Percentiles rank a stretch among this genome's conserved stretches.
These are phyloP conservation scores for Tamandua tetradactyla DNA, from an alignment of 2,797 vertebrate species.

Conservation along the genomic window DNA sequence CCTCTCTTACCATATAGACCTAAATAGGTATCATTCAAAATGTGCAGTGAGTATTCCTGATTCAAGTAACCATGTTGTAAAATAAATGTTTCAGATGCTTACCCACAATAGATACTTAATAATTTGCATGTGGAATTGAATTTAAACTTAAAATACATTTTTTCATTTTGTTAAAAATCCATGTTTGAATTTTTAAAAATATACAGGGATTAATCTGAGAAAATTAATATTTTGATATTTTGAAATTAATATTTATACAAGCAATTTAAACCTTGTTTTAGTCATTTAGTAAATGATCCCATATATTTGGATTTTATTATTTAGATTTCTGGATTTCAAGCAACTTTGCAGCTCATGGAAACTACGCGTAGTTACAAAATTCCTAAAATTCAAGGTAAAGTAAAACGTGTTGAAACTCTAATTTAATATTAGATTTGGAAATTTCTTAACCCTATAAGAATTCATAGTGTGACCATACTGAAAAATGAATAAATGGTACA, in stretches of 20 bases:
- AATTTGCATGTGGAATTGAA: slow-evolving; percentile 10
- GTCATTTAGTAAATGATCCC: neutral
- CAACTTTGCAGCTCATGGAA: slow-evolving; percentile 70
- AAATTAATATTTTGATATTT: slow-evolving; percentile 43
- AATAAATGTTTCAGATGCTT: slow-evolving; percentile 49
- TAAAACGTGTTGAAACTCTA: neutral
- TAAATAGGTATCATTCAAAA: slow-evolving; percentile 33
- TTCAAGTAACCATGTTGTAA: neutral
- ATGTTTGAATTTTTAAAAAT: slow-evolving; percentile 8
- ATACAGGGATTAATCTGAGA: neutral
- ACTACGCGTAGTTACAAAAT: neutral
- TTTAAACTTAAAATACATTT: slow-evolving; percentile 3
- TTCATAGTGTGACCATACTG: slow-evolving; percentile 28
- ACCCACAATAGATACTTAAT: neutral
- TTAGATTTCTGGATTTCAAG: slow-evolving; percentile 81
- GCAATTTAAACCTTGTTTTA: slow-evolving; percentile 30
- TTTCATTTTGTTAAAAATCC: slow-evolving; percentile 24
- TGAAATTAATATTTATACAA: neutral
- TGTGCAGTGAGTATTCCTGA: neutral
- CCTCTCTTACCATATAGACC: neutral
- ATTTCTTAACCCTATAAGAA: neutral
- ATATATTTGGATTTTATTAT: slow-evolving; percentile 47
- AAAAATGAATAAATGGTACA: neutral
- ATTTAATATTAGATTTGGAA: neutral
- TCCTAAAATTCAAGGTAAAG: slow-evolving; percentile 82